These are phyloP conservation scores for Dexiosoma caninum DNA, from an alignment of 2,888 invertebrate species.

Conservation along the genomic window DNA sequence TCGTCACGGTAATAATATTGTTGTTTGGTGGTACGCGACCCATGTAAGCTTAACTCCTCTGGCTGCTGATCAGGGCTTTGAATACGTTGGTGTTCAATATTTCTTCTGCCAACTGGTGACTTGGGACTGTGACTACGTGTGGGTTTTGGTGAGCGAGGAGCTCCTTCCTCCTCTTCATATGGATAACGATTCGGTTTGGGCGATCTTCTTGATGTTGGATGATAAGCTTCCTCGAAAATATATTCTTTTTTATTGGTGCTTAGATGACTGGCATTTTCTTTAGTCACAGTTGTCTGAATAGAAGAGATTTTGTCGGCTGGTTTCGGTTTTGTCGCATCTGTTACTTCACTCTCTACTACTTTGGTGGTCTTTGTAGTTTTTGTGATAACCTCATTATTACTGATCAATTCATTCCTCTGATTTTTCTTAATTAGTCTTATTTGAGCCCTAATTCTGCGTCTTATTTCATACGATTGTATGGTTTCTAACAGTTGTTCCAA, in stretches of 20 bases:
- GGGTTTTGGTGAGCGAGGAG: not conserved
- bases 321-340: conserved; percentile 68
- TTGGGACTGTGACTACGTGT: conserved; percentile 34
- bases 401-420: conserved; percentile 77
- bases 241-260: conserved; percentile 40
- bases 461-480: conserved; percentile 86
- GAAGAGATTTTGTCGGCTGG: conserved; percentile 1
- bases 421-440: conserved; percentile 86
- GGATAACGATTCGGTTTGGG: conserved; percentile 34
- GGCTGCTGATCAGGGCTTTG: conserved; percentile 8
- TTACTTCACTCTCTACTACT: conserved; percentile 56
- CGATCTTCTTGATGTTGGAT: conserved; percentile 23
- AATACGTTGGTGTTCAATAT: not conserved
- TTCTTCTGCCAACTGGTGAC: not conserved
- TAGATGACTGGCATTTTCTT: conserved; percentile 6
- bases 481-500: conserved; percentile 87
- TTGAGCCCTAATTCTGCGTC: conserved; percentile 87
- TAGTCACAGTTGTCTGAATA: not conserved
- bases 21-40: not conserved
- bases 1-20: conserved; percentile 21
- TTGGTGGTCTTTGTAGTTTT: conserved; percentile 16
- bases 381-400: conserved; percentile 56
- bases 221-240: conserved; percentile 41
- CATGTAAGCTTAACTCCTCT: not conserved
- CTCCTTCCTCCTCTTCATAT: conserved; percentile 7